Evolutionary conservation across 2,797 vertebrate species (phyloP), one percentile per base, ranked within the genome.

Genomic region (Carcharodon carcharias): DNA sequence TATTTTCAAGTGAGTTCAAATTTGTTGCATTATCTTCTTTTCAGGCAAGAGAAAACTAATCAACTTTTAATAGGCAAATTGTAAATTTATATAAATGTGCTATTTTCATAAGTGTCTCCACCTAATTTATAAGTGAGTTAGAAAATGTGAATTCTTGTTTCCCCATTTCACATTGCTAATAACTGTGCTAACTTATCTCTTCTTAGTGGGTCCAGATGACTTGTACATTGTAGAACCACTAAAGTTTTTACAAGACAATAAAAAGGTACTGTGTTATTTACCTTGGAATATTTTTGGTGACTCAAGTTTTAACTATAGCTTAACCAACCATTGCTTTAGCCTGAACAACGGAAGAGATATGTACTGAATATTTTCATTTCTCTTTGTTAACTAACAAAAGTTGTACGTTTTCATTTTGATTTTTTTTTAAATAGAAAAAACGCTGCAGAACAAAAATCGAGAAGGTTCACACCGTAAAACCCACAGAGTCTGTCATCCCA

Each of bases 161-260:
- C 35, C 45, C 54, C 16, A 67, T 58, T 71, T 12, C 88, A 91
- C n/a, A 9, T 92, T 56, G 50, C 98, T 98, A 98, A 97, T 96
- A 97, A 97, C 58, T 97, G 96, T 97, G 98, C 97, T 98, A 97
- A 98, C 97, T 98, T 98, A 97, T 89, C 97, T 97, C 16, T 21
- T 98, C 98, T 95, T 97, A 99, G 99, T 98, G 97, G 98, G 99
- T 98, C 98, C 99, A 97, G 99, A 99, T 98, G 99, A 99, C 98
- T 98, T 99, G 97, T 99, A 99, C 98, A 99, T 99, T 98, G 99
- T 99, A 97, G 99, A 99, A 98, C 99, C 99, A 96, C 98, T 99
- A 98, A 99, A 98, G 98, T 99, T 99, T 98, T 99, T 99, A 97
- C 99, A 99, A 97, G 99, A 99, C 98, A 99, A 96, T 82, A 96